These are phyloP conservation scores for Saxidomus purpurata DNA, from an alignment of 1,140 invertebrate species.

Conservation along the genomic window DNA sequence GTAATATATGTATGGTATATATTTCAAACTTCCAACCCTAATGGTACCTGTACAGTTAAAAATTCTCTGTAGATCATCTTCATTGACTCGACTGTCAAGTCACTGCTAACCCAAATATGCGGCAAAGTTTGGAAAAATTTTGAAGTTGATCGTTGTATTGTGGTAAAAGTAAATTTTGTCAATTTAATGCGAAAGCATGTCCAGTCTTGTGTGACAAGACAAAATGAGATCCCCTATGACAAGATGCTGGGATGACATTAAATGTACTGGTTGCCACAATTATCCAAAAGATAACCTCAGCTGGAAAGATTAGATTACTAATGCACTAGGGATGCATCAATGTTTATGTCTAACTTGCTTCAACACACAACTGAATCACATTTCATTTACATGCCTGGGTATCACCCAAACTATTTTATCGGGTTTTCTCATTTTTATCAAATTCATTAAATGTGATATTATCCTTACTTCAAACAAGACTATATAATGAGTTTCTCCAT, in stretches of 20 bases:
- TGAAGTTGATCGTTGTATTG: too few relatives aligned
- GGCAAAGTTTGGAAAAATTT: too few relatives aligned
- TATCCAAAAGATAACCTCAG: neutral
- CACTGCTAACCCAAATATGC: too few relatives aligned
- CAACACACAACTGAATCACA: neutral
- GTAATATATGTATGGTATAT: too few relatives aligned
- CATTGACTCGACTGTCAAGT: too few relatives aligned
- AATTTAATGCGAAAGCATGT: neutral
- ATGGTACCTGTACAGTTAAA: too few relatives aligned
- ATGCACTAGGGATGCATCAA: slow-evolving; percentile 36
- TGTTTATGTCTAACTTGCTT: slow-evolving; percentile 33
- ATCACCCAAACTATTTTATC: slow-evolving; percentile 25
- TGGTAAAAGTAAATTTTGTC: too few relatives aligned
- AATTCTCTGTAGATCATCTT: too few relatives aligned
- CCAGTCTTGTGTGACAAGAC: neutral
- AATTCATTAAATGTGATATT: neutral
- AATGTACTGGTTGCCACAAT: neutral
- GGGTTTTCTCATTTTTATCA: neutral
- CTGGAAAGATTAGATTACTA: slow-evolving; percentile 37
- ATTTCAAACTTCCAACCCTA: too few relatives aligned
- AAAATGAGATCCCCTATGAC: neutral
- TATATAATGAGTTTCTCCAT: too few relatives aligned
- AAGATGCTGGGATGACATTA: neutral
- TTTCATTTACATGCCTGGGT: slow-evolving; percentile 2
- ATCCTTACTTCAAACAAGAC: too few relatives aligned